Base-by-base conservation (phyloP, 2,888 invertebrate species). In the Acronicta leporina region DNA sequence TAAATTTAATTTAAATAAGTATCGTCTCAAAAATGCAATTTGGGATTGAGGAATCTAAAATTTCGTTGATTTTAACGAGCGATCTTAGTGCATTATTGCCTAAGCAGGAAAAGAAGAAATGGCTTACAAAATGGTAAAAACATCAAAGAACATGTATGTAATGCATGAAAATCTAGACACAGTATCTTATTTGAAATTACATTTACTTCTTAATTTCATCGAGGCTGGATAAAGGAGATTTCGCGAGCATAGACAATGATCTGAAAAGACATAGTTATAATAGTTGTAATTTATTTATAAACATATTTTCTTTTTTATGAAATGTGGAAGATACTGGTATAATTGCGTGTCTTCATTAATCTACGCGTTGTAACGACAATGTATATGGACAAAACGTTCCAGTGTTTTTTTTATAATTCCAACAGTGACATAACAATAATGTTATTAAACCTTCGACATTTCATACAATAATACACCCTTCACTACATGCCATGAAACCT, bases 231-330 rank as follows among this genome's bases (percentile, higher is more conserved):
- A 88, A 88, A 63, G 92, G 90, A 52, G 94, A 92, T 79, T 91
- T 94, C 3, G 92, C 87, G 47, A 94, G 83, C 90, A 90, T 92
- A 40, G 92, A 89, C 30, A 94, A 86, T 30, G 94, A 94, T 86
- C 94, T 94, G 92, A 54, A 91, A 92, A 81, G 43, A 82, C n/a
- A n/a, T n/a, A n/a, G n/a, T n/a, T n/a, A 68, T 27, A 45, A 42
- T 30, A 1, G 13, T 14, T 38, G 42, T 44, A 13, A 51, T 33
- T 52, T 42, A 43, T 20, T 42, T 20, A 5, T 9, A 5, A 8
- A 14, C 9, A 27, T 3, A 0, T 11, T 15, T 7, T 11, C 1
- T 10, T 3, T 13, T 11, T 43, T 7, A 47, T 58, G 46, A 70
- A 70, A 75, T 70, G 48, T 44, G 47, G 76, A 75, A 69, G 59